Evolutionary conservation across 1,140 invertebrate genomes (phyloP), one percentile per base, ranked within the genome.

Genomic region (Meloidogyne chitwoodi): DNA sequence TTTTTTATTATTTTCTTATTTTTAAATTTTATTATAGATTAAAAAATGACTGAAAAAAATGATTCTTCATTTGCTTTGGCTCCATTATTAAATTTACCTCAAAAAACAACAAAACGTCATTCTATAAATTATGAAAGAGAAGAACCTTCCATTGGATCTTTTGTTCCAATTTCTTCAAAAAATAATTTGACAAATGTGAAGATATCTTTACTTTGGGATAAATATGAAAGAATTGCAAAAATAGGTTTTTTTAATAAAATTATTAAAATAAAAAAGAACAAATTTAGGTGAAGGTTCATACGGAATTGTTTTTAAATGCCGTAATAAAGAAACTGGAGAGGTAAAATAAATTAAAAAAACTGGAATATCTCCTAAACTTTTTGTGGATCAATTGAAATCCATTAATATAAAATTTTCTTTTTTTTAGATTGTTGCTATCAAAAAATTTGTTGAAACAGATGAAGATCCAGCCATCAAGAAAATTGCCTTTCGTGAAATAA

Each of bases 361-460:
- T 91, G 93, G 63, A 94, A n/a, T n/a, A n/a, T n/a, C n/a, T n/a
- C n/a, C n/a, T n/a, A n/a, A n/a, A n/a, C n/a, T n/a, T n/a, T n/a
- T n/a, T n/a, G n/a, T n/a, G n/a, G n/a, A n/a, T n/a, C n/a, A n/a
- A n/a, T n/a, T n/a, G n/a, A n/a, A n/a, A n/a, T n/a, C 10, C 8
- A 96, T 88, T 90, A 93, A 80, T 94, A 98, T 83, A 96, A 93
- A 1, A 93, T 94, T 8, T 92, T 38, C 27, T 72, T 19, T 26
- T 10, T 14, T 74, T 41, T 27, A 94, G 84, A 90, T 98, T 63
- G 96, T 99, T 16, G 96, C 96, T 14, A 96, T 99, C 26, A 99
- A 99, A 89, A 96, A 98, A 88, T 99, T 98, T 88, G 93, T 97
- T 12, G 96, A 99, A 88, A 96, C 95, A 16, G 96, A 99, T 88